phyloP scores from a whole-genome alignment of 1,140 invertebrate genomes.

The Pseudomyrmex sp. region DNA sequence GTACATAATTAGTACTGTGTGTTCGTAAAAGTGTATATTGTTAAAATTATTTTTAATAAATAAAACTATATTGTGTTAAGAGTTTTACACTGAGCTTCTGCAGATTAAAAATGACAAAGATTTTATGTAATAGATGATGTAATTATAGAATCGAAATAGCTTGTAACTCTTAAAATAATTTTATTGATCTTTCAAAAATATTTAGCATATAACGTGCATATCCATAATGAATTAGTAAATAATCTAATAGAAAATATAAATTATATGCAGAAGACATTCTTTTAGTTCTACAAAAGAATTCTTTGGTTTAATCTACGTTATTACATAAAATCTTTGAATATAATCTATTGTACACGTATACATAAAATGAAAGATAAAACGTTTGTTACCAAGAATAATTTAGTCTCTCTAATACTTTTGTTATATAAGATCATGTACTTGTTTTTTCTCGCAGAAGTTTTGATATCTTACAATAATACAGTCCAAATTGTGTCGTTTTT shows the following conservation, averaged over 20 bases:
- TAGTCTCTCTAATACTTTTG: neutral
- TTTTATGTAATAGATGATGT: conserved; percentile 71
- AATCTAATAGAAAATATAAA: conserved; percentile 59
- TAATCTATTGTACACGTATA: conserved; percentile 35
- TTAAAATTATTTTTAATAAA: conserved; percentile 21
- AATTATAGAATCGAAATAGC: conserved; percentile 27
- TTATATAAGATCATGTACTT: neutral
- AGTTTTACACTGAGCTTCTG: conserved; percentile 22
- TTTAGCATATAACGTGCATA: conserved; percentile 30
- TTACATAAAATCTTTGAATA: conserved; percentile 73
- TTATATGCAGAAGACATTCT: conserved; percentile 51
- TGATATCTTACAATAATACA: conserved; percentile 23
- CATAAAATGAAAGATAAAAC: conserved; percentile 45
- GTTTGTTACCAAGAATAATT: conserved; percentile 27
- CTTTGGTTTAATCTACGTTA: conserved; percentile 68
- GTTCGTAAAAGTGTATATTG: conserved; percentile 35
- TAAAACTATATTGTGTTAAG: conserved; percentile 12
- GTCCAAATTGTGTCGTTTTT: conserved; percentile 37
- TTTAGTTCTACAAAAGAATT: conserved; percentile 62
- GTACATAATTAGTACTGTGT: conserved; percentile 48
- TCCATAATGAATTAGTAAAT: conserved; percentile 21
- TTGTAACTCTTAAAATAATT: conserved; percentile 8
- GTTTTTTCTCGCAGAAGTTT: conserved; percentile 18
- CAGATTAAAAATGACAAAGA: conserved; percentile 60
- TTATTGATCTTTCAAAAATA: conserved; percentile 39